Evolutionary conservation across 2,888 invertebrate genomes (phyloP), one percentile per base, ranked within the genome.

Genomic region (Odontocerum albicorne): DNA sequence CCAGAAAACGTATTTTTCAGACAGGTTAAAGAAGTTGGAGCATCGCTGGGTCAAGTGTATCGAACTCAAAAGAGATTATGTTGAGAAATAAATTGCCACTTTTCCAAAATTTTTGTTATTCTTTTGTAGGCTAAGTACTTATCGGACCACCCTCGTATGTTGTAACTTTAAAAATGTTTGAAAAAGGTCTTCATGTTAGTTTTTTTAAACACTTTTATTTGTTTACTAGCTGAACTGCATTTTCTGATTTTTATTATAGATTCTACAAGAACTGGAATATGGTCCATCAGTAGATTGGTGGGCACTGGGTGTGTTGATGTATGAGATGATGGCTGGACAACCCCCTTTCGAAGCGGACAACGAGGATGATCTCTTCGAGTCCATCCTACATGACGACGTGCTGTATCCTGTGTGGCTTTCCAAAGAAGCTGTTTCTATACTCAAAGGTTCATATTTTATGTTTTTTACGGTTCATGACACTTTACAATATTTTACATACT

Each of bases 271-370:
- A 75, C 81, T 92, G 66, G 92, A 96, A 68, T 92, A 92, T 69
- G 92, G 92, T 0, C 88, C 90, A 22, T 89, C 90, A 59, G 92
- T 93, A 55, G 92, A 92, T 75, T 92, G 92, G 92, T 98, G 97
- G 97, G 97, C 97, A 60, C 81, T 98, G 62, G 98, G 97, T 46
- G 97, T 98, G 56, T 83, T 97, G 39, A 92, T 97, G 92, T 98
- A 98, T 75, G 97, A 98, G 83, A 98, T 98, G 97, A 90, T 97
- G 92, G 97, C 96, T 1, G 97, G 98, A 0, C 98, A 99, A 74
- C 98, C 98, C 55, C 98, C 98, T 10, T 99, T 99, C 76, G 98
- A 99, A 80, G 98, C 98, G 3, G 98, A 99, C 77, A 98, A 98
- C 77, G 99, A 99, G 76, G 98, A 99, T 73, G 98, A 99, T 73